Conservation (phyloP, 2,888 invertebrate genomes). For the Thecophora atra region DNA sequence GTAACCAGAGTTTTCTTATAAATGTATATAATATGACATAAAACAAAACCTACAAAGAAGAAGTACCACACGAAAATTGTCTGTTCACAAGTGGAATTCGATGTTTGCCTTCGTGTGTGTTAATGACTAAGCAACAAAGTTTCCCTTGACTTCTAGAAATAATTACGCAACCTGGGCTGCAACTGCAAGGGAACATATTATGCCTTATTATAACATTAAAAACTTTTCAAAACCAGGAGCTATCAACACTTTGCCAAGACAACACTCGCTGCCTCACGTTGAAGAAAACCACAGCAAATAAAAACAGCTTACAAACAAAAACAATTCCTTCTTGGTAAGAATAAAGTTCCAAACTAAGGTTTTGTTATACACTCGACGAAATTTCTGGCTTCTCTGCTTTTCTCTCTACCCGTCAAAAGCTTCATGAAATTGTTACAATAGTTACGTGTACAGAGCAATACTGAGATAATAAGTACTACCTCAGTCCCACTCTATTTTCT, state of each 20-base stretch:
- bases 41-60: too few relatives aligned
- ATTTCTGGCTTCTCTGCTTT: not conserved
- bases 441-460: too few relatives aligned
- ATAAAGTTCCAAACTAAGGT: not conserved
- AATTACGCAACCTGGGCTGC: not conserved
- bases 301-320: not conserved
- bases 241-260: not conserved
- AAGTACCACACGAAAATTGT: too few relatives aligned
- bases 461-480: too few relatives aligned
- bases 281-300: not conserved
- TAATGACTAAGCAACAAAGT: constrained; percentile 10
- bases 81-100: not conserved
- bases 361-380: not conserved
- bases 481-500: too few relatives aligned
- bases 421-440: too few relatives aligned
- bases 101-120: not conserved
- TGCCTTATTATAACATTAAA: not conserved
- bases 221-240: not conserved
- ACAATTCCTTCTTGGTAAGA: not conserved
- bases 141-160: constrained; percentile 4
- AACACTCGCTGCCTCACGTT: not conserved
- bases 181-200: constrained; percentile 1
- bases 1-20: too few relatives aligned
- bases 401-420: too few relatives aligned
- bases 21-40: too few relatives aligned